phyloP scores from a whole-genome alignment of 2,113 vertebrate genomes.

The Otis tarda region DNA sequence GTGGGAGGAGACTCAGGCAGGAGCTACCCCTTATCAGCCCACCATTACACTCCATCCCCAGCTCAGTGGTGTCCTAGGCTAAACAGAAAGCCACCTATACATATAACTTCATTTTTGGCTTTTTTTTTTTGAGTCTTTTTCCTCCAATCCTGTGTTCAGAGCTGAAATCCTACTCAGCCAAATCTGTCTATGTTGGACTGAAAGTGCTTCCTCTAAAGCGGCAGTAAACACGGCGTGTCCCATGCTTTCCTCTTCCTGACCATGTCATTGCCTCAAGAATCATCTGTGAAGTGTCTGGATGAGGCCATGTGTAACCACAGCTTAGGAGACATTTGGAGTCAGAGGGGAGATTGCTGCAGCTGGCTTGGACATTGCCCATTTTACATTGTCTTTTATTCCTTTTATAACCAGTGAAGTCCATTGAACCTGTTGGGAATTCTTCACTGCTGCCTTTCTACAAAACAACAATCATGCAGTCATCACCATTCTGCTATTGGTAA shows the following conservation, averaged over 20 bases:
- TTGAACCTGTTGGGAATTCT: background rate
- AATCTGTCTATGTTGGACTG: background rate
- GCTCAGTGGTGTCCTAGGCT: background rate
- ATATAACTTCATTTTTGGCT: fast-evolving
- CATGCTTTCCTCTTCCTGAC: background rate
- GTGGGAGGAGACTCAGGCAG: background rate
- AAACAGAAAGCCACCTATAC: background rate
- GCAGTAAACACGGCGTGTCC: background rate
- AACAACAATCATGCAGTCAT: background rate
- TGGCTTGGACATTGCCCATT: background rate
- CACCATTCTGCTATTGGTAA: background rate
- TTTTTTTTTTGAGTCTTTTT: background rate
- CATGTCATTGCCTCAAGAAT: background rate
- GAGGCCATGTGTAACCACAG: background rate
- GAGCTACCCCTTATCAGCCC: background rate
- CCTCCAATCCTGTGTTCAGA: background rate
- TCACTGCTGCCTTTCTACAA: background rate
- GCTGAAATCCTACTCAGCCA: background rate
- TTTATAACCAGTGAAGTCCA: background rate
- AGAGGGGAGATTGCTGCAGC: background rate
- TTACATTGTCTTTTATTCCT: background rate
- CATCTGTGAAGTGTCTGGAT: background rate
- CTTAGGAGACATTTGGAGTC: background rate
- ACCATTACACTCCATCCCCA: background rate
- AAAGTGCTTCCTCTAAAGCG: background rate